A percentile compares a stretch with the other conserved stretches of the same genome.
phyloP scores from a whole-genome alignment of 2,797 vertebrate species.

The Leuciscus waleckii region DNA sequence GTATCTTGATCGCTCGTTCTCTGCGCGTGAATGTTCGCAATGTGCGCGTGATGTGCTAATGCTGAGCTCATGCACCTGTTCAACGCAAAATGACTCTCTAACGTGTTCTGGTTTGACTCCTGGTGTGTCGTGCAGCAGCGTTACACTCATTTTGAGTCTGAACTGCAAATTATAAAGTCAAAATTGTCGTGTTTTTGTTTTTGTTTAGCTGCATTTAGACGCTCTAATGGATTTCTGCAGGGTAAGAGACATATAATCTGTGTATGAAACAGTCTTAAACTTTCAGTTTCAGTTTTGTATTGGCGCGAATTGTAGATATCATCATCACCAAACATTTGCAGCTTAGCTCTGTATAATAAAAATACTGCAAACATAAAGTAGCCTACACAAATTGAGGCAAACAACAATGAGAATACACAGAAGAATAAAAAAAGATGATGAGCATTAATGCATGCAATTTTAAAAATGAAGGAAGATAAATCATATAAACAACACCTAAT shows the following conservation, averaged over 20 bases:
- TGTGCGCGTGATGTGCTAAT: background rate
- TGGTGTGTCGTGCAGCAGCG: background rate
- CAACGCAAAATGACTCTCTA: background rate
- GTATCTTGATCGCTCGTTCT: too few relatives aligned
- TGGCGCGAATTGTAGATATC: background rate
- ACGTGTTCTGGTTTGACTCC: background rate
- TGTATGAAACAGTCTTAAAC: background rate
- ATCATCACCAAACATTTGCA: background rate
- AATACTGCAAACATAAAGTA: background rate
- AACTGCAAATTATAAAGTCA: background rate
- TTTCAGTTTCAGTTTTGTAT: background rate
- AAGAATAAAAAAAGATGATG: background rate
- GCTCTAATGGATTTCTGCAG: constrained; percentile 20
- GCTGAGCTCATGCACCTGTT: constrained; percentile 21
- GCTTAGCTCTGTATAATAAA: background rate
- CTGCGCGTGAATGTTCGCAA: background rate
- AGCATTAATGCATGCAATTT: background rate
- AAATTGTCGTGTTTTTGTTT: background rate
- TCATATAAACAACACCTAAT: background rate
- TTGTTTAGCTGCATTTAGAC: background rate
- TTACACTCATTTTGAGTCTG: background rate
- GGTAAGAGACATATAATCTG: background rate
- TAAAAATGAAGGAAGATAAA: background rate
- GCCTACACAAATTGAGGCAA: background rate
- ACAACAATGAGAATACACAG: background rate